Evolutionary conservation across 2,113 vertebrate species (phyloP), one percentile per base, ranked within the genome.

Genomic region (Hiodon alosoides): DNA sequence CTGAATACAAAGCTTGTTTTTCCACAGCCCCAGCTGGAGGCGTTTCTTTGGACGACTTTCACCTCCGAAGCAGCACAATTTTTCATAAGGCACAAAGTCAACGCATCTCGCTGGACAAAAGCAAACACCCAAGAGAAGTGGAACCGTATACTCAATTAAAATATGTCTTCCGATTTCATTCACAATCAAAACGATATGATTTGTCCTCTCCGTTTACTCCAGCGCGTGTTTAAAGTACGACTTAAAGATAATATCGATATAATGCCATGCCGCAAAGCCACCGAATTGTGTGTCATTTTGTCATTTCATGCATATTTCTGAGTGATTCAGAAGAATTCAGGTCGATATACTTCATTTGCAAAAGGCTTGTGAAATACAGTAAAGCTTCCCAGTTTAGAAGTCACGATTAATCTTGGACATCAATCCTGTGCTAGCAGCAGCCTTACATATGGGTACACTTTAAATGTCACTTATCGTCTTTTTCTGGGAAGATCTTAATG

Each of bases 31-130:
- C 59, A 14, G 1, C 50, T 6, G 71, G 3, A 52, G 69, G 54
- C 11, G 9, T 70, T 60, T 61, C 52, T 69, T 13, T 69, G 51
- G 51, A 64, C 11, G 9, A 7, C 60, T 62, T 9, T 16, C 59
- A 73, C 59, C 59, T 53, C 51, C 52, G 59, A 73, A 73, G 64
- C 59, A 62, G 53, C 71, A 73, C 59, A 73, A 8, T 60, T 53
- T 52, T 62, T 52, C 11, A 51, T 52, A 51, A 73, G 11, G 59
- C 31, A 47, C 60, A 51, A 52, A 52, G 54, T 54, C 64, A 48
- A 73, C 62, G 59, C 17, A 17, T 69, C n/a, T 69, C 51, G 7
- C n/a, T 50, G 48, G 48, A 7, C 16, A 53, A 53, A 53, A 11
- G 67, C n/a, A 17, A 53, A n/a, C 5, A 50, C n/a, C 11, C 4